Base-by-base conservation (phyloP, 2,888 invertebrate genomes). In the Chymomyza amoena region DNA sequence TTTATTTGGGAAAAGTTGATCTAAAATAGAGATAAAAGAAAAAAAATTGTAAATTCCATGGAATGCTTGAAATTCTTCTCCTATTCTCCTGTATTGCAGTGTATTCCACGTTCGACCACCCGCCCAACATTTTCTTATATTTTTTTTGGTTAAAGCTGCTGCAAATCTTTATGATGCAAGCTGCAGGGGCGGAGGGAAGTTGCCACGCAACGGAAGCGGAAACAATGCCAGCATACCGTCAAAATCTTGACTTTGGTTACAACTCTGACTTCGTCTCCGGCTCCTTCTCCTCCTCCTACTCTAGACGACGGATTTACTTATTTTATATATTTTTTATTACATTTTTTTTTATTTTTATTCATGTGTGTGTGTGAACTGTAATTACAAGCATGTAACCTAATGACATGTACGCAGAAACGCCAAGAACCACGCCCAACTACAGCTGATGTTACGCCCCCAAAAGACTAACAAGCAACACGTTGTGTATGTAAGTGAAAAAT, bases 321-420 rank as follows among this genome's bases (percentile, higher is more conserved):
- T 54, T 54, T 18, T 54, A 18, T 54, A 54, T 20, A 54, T 54
- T 25, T 57, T 25, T 20, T 57, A 28, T 28, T 51, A 9, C 28
- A 52, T 1, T 52, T 63, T 52, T 63, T 70, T 67, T 64, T 65
- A 54, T 64, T 66, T 6, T 16, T 36, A 13, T 39, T 16, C 28
- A 18, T 45, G 32, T 18, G 16, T 20, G 80, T 74, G 75, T 62
- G 78, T 80, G 88, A 87, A 83, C 87, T 84, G 88, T 84, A 84
- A 84, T 84, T 84, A 84, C 88, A 80, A 83, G 73, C 75, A 78
- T 85, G 87, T 87, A 80, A 78, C 86, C 82, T 83, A 82, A 82
- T 86, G 82, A 84, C 81, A 83, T 72, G n/a, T 70, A 70, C 70
- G 79, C 73, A 45, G 13, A 45, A 45, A 6, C 13, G 39, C 13